These are phyloP conservation scores for Volucella inflata DNA, from an alignment of 2,888 invertebrate genomes.

Conservation along the genomic window DNA sequence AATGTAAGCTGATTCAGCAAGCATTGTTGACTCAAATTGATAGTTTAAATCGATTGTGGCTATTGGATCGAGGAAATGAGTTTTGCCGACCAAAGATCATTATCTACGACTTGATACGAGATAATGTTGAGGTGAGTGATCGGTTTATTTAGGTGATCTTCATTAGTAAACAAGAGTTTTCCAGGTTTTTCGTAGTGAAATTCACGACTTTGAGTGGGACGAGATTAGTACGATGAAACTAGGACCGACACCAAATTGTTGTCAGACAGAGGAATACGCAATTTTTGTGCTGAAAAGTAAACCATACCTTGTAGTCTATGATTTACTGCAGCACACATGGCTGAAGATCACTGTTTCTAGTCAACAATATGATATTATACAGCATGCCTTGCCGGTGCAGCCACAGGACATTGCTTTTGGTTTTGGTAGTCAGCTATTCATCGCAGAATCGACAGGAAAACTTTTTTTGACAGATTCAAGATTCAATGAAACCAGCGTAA, in stretches of 20 bases:
- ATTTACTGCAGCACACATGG: constrained; percentile 81
- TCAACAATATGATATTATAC: constrained; percentile 78
- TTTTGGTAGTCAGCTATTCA: constrained; percentile 78
- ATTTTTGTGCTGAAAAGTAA: constrained; percentile 78
- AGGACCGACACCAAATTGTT: constrained; percentile 77
- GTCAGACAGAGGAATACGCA: constrained; percentile 80
- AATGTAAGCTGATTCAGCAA: constrained; percentile 80
- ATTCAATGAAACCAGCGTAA: constrained; percentile 47
- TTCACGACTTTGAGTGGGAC: constrained; percentile 42
- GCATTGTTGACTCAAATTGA: constrained; percentile 81
- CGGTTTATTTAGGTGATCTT: neutral
- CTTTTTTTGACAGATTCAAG: constrained; percentile 37
- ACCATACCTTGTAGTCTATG: constrained; percentile 79
- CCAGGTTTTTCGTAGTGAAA: constrained; percentile 56
- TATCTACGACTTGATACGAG: constrained; percentile 80
- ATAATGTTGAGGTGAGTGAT: constrained; percentile 78
- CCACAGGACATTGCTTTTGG: constrained; percentile 80
- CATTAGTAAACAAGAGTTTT: neutral
- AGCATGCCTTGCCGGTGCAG: constrained; percentile 78
- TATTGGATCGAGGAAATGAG: constrained; percentile 78
- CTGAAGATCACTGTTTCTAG: constrained; percentile 77
- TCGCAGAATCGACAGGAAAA: constrained; percentile 78
- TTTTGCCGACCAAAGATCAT: constrained; percentile 80
- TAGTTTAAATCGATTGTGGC: constrained; percentile 80
- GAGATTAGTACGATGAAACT: constrained; percentile 61